Percentiles rank a stretch among this genome's conserved stretches.
Evolutionary conservation across 2,113 vertebrate species (phyloP).

Genomic region (Varanus komodoensis): DNA sequence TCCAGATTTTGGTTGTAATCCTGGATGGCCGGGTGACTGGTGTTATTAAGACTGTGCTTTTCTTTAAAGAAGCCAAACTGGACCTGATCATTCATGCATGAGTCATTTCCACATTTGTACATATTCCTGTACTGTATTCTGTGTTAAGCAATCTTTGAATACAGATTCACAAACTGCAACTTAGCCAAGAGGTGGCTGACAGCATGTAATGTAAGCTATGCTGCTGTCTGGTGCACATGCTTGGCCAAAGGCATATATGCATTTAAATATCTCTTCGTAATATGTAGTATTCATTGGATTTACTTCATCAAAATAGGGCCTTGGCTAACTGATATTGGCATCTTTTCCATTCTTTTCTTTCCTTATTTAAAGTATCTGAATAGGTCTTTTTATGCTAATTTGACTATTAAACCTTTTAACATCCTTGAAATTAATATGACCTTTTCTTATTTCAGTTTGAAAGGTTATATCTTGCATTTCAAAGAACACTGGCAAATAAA

Average conservation of each 20-base stretch:
- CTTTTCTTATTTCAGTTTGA: conserved; percentile 83
- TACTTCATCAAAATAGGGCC: not conserved
- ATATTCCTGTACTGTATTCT: not conserved
- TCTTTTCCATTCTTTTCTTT: not conserved
- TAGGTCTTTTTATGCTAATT: conserved; percentile 15
- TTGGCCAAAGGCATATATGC: too few species aligned
- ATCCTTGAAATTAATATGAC: conserved; percentile 43
- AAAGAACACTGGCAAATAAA: conserved; percentile 85
- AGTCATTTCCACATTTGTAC: not conserved
- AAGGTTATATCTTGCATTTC: conserved; percentile 88
- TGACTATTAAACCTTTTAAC: conserved; percentile 37
- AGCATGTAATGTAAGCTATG: not conserved
- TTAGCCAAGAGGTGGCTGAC: not conserved
- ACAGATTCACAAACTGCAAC: not conserved
- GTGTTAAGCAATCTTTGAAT: not conserved
- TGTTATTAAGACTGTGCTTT: not conserved
- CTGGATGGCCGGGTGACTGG: not conserved
- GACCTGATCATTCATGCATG: not conserved
- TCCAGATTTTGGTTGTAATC: not conserved
- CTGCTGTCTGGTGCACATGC: too few species aligned
- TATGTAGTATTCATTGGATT: not conserved
- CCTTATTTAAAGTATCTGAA: not conserved
- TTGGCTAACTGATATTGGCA: not conserved
- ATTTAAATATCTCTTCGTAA: not conserved
- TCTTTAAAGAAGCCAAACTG: not conserved